Evolutionary conservation across 2,888 invertebrate species (phyloP), one percentile per base, ranked within the genome.

Genomic region (Gerosis bhagava): DNA sequence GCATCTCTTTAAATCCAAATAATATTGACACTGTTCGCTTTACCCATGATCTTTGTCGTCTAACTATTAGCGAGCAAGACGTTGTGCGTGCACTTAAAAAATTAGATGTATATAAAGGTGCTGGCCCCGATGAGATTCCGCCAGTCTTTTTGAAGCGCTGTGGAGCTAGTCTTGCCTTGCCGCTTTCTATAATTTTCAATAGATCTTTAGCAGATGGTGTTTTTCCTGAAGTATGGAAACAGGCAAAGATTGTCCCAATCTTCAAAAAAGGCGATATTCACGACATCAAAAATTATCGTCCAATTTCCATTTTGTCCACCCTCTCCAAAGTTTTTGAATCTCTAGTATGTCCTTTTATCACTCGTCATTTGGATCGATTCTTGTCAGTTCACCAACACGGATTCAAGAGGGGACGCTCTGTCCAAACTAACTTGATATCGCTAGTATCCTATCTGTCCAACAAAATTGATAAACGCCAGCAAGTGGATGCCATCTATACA

Each of bases 401-500:
- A 7, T 28, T 28, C 6, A 28, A 13, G 6, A 28, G n/a, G 13
- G 13, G 28, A 13, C 28, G 28, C 28, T 28, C 28, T 28, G 13
- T 28, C 6, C 28, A 28, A 28, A 28, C 28, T 3, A 32, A 32
- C 12, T 17, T 32, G n/a, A 12, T 32, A 2, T 32, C 32, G 5
- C 24, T 41, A n/a, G n/a, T 37, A 7, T 21, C 29, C 6, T 45
- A 28, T 15, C 10, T 36, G 5, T 19, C 36, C 10, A 17, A 12
- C 3, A 34, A 28, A 15, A 19, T 41, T 3, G 49, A 42, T 12
- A 28, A 24, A 11, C 31, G 36, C 8, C 16, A 25, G 2, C 32
- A 49, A 36, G 19, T 19, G 3, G 42, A 49, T 15, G 31, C 36
- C 10, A 25, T 36, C 5, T 32, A 43, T 12, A 47, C 49, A 5